Evolutionary conservation across 1,140 invertebrate genomes (phyloP).

Genomic region (Drosophila chauvacae): DNA sequence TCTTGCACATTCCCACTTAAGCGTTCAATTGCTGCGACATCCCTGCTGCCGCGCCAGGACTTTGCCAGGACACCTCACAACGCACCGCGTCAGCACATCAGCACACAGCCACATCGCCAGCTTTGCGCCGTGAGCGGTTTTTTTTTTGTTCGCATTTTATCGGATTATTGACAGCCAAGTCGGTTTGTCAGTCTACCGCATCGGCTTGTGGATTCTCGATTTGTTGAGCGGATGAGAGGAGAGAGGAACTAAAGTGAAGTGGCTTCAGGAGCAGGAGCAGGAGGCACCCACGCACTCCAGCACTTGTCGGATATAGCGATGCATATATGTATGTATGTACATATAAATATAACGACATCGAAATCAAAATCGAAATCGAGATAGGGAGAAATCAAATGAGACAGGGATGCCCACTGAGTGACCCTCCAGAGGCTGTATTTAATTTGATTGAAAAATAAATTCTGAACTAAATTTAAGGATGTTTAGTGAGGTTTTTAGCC

Average conservation of each 20-base stretch:
- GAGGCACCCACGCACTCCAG: constrained; percentile 47
- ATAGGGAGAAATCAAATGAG: not conserved
- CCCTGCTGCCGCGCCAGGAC: constrained; percentile 4
- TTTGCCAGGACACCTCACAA: constrained; percentile 13
- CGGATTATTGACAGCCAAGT: constrained; percentile 75
- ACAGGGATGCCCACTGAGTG: not conserved
- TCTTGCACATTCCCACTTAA: constrained; percentile 67
- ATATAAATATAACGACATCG: not conserved
- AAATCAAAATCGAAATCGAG: not conserved
- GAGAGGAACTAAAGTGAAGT: not conserved
- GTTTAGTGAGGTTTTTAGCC: not conserved
- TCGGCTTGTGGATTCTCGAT: constrained; percentile 38
- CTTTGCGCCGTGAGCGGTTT: constrained; percentile 21
- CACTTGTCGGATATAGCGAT: constrained; percentile 58
- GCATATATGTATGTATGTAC: not conserved
- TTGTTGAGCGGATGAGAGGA: not conserved
- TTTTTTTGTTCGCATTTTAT: constrained; percentile 67
- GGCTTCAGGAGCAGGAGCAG: constrained; percentile 12
- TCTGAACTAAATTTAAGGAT: not conserved
- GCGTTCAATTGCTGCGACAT: constrained; percentile 65
- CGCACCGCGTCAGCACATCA: constrained; percentile 5
- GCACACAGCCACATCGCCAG: not conserved
- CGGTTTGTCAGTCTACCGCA: constrained; percentile 51
- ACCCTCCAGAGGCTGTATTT: not conserved
- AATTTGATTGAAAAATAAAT: not conserved